Evolutionary conservation across 2,113 vertebrate species (phyloP).

Genomic region (Mesitornis unicolor): DNA sequence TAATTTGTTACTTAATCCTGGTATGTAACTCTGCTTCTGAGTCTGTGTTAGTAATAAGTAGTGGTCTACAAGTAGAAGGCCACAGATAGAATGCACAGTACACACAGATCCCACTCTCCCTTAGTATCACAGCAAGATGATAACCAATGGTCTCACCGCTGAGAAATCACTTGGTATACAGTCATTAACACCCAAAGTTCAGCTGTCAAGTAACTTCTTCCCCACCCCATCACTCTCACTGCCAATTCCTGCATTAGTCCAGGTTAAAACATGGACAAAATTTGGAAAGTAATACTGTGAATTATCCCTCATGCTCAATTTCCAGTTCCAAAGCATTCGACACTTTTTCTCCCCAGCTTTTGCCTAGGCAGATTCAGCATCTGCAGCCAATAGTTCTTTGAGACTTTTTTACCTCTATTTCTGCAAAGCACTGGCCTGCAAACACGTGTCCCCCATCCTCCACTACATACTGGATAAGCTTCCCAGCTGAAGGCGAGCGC

Average conservation of each 20-base stretch:
- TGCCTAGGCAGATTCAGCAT: not conserved
- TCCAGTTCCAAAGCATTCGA: not conserved
- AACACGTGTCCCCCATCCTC: constrained; percentile 98
- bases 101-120: not conserved
- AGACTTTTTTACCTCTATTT: constrained; percentile 87
- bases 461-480: constrained; percentile 94
- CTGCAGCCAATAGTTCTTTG: not conserved
- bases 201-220: not conserved
- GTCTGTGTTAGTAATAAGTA: not conserved
- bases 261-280: not conserved
- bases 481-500: constrained; percentile 93
- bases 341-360: not conserved
- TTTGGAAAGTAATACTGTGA: not conserved
- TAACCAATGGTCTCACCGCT: not conserved
- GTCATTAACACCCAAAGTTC: not conserved
- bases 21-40: not conserved
- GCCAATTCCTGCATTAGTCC: not conserved
- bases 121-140: not conserved
- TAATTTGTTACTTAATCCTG: not conserved
- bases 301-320: not conserved
- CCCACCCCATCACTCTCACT: not conserved
- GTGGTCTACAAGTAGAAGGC: not conserved
- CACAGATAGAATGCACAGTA: not conserved
- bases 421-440: constrained; percentile 93
- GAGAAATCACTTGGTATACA: not conserved